Conservation (phyloP, 2,113 vertebrate genomes). For the Eurypyga helias region DNA sequence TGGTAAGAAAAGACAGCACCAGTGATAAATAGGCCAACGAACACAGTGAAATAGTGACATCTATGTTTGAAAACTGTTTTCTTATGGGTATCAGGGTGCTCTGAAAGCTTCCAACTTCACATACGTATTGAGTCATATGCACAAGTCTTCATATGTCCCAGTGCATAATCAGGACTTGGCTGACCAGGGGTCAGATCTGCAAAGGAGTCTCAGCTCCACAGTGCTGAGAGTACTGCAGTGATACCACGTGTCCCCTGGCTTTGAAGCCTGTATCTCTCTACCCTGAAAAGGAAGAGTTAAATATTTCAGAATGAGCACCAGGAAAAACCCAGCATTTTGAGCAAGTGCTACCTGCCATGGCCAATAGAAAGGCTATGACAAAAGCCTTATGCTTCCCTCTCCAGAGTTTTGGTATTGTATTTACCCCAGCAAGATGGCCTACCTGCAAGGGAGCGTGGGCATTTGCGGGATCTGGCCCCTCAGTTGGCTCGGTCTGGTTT, state of each 20-base stretch:
- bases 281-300: not conserved
- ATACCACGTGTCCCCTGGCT: not conserved
- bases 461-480: not conserved
- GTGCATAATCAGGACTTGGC: not conserved
- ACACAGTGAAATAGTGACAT: conserved; percentile 33
- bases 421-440: fast-evolving
- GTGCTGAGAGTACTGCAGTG: not conserved
- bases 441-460: not conserved
- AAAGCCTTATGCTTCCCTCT: not conserved
- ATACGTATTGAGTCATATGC: fast-evolving
- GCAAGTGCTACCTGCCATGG: not conserved
- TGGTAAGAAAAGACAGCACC: not conserved
- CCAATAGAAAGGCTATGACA: not conserved
- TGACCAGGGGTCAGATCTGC: not conserved
- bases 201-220: not conserved
- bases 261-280: not conserved
- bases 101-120: not conserved
- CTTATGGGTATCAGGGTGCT: not conserved
- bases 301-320: not conserved
- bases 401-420: not conserved
- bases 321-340: not conserved
- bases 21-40: fast-evolving
- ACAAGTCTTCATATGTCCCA: not conserved
- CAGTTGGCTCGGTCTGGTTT: not conserved
- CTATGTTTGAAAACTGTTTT: conserved; percentile 22